Evolutionary conservation across 1,140 invertebrate genomes (phyloP), one percentile per base, ranked within the genome.

Genomic region (Lethrus apterus): DNA sequence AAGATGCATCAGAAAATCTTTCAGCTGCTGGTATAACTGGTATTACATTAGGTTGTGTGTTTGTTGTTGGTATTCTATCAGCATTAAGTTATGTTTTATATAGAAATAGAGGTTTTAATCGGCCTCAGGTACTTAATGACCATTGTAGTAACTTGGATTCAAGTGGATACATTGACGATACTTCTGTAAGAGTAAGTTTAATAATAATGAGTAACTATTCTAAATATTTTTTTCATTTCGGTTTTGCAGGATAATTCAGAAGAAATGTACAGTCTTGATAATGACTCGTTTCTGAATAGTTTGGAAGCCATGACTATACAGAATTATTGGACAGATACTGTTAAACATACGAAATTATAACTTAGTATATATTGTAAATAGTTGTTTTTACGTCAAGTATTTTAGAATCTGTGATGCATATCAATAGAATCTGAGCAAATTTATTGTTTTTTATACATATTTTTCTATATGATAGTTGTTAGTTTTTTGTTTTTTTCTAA

Each of bases 291-390:
- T 70, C 74, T 92, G 38, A 92, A 91, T 69, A 90, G 87, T 42
- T 65, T 91, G 50, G 88, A 92, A 69, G 87, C 88, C 41, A 90
- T 92, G 86, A 92, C 88, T 58, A 90, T 92, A 66, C 87, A 91
- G 65, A 92, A 90, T 69, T 89, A 90, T 63, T 92, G 88, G 88
- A 90, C 87, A 38, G 88, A 91, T 66, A 89, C 82, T 58, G 86
- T 90, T 34, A 90, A 89, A 67, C 88, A 91, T 70, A 92, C 88
- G 56, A 92, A 92, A 70, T 76, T 92, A 65, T 90, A 80, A 77
- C 63, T 54, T 5, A 19, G 50, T 61, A 57, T 7, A 59, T 44
- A 44, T 5, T 36, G 11, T 20, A 13, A 36, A 3, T 36, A 17
- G 9, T 36, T 36, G n/a, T 36, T 32, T 32, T 40, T 17, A 19